Percentiles rank a stretch among this genome's conserved stretches.
Evolutionary conservation across 2,797 vertebrate species (phyloP).

Genomic region (Darevskia mixta): DNA sequence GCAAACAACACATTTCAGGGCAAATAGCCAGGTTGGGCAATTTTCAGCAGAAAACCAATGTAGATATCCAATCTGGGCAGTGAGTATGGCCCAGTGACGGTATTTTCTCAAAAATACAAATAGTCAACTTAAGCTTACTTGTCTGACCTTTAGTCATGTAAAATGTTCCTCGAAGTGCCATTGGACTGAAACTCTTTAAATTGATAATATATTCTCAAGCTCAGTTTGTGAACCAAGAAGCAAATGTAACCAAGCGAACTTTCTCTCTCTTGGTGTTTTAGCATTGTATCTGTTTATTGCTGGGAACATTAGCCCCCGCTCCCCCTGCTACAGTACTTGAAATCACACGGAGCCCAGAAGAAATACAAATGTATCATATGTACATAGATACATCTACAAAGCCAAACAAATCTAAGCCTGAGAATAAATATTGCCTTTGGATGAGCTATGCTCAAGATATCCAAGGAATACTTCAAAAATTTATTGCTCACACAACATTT

Average conservation of each 20-base stretch:
- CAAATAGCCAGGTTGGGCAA: background rate
- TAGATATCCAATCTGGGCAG: background rate
- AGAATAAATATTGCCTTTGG: slow-evolving; percentile 58
- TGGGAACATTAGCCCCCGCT: background rate
- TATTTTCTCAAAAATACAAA: background rate
- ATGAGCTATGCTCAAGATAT: slow-evolving; percentile 42
- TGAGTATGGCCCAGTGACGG: background rate
- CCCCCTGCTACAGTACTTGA: background rate
- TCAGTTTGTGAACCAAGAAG: background rate
- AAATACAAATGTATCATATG: slow-evolving; percentile 45
- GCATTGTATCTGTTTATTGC: slow-evolving; percentile 21
- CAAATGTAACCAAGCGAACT: background rate
- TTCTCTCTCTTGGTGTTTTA: background rate
- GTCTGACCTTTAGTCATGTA: background rate
- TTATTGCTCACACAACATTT: slow-evolving; percentile 41
- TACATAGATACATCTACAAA: background rate
- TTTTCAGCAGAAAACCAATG: background rate
- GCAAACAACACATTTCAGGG: background rate
- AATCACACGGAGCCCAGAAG: slow-evolving; percentile 23
- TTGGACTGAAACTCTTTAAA: too few species aligned
- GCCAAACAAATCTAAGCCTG: slow-evolving; percentile 33
- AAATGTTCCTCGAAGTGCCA: too few species aligned
- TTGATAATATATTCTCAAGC: background rate
- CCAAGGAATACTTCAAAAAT: slow-evolving; percentile 47
- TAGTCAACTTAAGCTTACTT: background rate